Base-by-base conservation (phyloP, 2,113 vertebrate genomes). In the Neolamprologus modestus region DNA sequence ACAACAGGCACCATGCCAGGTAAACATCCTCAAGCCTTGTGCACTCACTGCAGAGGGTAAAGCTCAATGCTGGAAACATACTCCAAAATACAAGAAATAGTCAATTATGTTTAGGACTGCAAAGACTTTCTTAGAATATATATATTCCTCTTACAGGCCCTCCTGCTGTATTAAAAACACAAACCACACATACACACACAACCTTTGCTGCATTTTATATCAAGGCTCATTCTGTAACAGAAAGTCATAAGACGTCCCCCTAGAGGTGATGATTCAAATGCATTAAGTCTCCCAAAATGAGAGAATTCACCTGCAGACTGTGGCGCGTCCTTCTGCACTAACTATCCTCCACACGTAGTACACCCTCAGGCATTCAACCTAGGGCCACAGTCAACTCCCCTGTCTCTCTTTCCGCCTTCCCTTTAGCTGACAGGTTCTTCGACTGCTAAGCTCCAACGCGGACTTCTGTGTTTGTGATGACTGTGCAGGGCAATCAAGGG, bases 1-100 rank as follows among this genome's bases (percentile, higher is more conserved):
- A 94, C 94, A 94, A 93, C 94, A 95, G 96, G 95, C 95, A 95
- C 92, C 94, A 94, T 96, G 96, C 96, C 96, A 96, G 95, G 94
- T 95, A 95, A 94, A 95, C 94, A 96, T 96, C 96, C 96, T 96
- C 95, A 88, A 96, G 96, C 95, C 92, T 95, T 95, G 91, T 95
- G 95, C 92, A 91, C 95, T 96, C 94, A 81, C 95, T 94, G 94
- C 94, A 94, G 93, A 95, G 94, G 94, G 93, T 94, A 95, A 93
- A 92, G 91, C 93, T 91, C 92, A 91, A 92, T 84, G 92, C 93
- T 92, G 90, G 84, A 94, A 93, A 92, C 85, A 82, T 88, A 87
- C 87, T 90, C 88, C 84, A 92, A 92, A 92, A 93, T 86, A 94
- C 90, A 87, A 87, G 81, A 83, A 92, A 92, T 91, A 93, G 90